phyloP scores from a whole-genome alignment of 2,113 vertebrate genomes.

The Tachysurus fulvidraco region DNA sequence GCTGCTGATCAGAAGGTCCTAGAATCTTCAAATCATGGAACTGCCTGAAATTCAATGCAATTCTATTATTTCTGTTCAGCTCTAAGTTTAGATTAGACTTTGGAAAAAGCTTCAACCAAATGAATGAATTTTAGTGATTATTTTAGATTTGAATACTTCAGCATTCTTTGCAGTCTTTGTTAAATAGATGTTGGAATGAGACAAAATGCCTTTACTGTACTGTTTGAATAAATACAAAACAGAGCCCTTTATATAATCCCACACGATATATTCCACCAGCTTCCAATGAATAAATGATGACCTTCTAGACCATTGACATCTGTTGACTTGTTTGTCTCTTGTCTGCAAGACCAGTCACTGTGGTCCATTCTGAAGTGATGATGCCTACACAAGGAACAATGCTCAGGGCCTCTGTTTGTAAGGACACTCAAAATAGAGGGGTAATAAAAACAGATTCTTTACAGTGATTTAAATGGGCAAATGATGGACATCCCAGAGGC shows the following conservation, averaged over 20 bases:
- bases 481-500: background rate
- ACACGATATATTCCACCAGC: conserved; percentile 58
- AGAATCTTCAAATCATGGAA: background rate
- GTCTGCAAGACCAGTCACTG: background rate
- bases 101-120: background rate
- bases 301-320: background rate
- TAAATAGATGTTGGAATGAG: conserved; percentile 18
- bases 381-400: background rate
- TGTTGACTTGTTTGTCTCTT: conserved; percentile 3
- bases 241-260: conserved; percentile 43
- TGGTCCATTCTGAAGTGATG: background rate
- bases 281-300: conserved; percentile 48
- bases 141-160: background rate
- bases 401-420: background rate
- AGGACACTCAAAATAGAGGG: background rate
- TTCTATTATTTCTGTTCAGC: background rate
- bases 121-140: background rate
- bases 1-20: background rate
- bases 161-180: background rate
- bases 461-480: background rate
- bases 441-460: background rate
- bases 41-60: background rate
- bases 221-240: conserved; percentile 28
- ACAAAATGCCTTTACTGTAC: conserved; percentile 20
- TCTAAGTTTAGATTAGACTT: background rate